These are phyloP conservation scores for Plagodis dolabraria DNA, from an alignment of 2,888 invertebrate genomes.

Conservation along the genomic window DNA sequence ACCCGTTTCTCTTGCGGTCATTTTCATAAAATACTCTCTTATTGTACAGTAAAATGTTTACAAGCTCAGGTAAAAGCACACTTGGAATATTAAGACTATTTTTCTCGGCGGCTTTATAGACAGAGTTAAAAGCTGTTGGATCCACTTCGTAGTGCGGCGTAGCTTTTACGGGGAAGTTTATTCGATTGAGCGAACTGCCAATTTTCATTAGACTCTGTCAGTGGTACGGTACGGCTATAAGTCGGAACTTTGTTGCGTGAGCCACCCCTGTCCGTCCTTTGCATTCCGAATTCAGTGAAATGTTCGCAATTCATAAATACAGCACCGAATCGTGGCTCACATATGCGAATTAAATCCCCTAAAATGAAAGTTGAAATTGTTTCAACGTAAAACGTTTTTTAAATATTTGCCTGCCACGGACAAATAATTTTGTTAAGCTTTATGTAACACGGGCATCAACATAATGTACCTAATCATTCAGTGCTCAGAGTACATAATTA, in stretches of 20 bases:
- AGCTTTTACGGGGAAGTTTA: slow-evolving; percentile 51
- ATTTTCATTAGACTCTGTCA: slow-evolving; percentile 75
- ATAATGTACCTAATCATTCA: neutral
- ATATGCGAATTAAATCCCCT: slow-evolving; percentile 50
- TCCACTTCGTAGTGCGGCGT: slow-evolving; percentile 21
- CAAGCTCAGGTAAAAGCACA: slow-evolving; percentile 20
- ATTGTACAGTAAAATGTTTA: slow-evolving; percentile 24
- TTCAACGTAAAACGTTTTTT: slow-evolving; percentile 29
- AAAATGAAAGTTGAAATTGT: slow-evolving; percentile 45
- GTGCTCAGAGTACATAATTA: no score
- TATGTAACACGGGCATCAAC: neutral
- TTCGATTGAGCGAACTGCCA: slow-evolving; percentile 75
- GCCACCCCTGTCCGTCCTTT: slow-evolving; percentile 58
- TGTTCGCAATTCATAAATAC: slow-evolving; percentile 61
- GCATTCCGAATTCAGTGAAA: slow-evolving; percentile 65
- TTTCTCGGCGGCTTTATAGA: slow-evolving; percentile 22
- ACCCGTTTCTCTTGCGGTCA: slow-evolving; percentile 10
- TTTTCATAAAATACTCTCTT: slow-evolving; percentile 19
- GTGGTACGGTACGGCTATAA: slow-evolving; percentile 59
- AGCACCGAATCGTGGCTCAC: slow-evolving; percentile 36
- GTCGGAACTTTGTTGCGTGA: slow-evolving; percentile 63
- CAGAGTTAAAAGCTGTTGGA: slow-evolving; percentile 20
- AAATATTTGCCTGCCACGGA: neutral
- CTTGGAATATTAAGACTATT: slow-evolving; percentile 16
- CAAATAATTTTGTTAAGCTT: neutral